These are phyloP conservation scores for Bothrops jararaca DNA, from an alignment of 2,113 vertebrate genomes.

Conservation along the genomic window DNA sequence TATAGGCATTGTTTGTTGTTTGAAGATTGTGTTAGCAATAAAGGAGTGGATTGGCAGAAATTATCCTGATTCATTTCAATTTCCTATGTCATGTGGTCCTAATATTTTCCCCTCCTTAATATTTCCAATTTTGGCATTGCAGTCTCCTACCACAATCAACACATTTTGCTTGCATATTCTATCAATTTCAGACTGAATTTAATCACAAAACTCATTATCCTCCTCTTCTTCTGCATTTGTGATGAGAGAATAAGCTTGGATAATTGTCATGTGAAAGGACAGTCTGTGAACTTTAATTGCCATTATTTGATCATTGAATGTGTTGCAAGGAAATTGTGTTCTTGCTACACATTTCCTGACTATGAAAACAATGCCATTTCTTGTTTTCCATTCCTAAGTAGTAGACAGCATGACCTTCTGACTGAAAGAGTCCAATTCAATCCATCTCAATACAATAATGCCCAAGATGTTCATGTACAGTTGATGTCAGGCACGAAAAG, in stretches of 20 bases:
- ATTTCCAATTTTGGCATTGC: neutral
- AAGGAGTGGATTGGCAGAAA: neutral
- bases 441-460: neutral
- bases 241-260: neutral
- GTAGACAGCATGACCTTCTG: neutral
- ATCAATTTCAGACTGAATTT: neutral
- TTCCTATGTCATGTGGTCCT: neutral
- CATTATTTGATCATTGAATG: too few species aligned
- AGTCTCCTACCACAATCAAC: neutral
- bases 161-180: neutral
- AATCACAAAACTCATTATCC: neutral
- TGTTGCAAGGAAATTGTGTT: neutral
- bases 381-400: neutral
- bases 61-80: neutral
- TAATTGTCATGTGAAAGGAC: too few species aligned
- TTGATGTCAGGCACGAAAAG: neutral
- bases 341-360: neutral
- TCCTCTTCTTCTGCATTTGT: neutral
- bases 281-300: too few species aligned
- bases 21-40: neutral
- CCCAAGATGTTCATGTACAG: neutral
- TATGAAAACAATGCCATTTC: neutral
- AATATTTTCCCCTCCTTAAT: neutral
- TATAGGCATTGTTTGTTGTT: neutral
- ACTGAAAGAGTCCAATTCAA: neutral